Conservation (phyloP, 2,888 invertebrate species). For the Hyalella azteca region DNA sequence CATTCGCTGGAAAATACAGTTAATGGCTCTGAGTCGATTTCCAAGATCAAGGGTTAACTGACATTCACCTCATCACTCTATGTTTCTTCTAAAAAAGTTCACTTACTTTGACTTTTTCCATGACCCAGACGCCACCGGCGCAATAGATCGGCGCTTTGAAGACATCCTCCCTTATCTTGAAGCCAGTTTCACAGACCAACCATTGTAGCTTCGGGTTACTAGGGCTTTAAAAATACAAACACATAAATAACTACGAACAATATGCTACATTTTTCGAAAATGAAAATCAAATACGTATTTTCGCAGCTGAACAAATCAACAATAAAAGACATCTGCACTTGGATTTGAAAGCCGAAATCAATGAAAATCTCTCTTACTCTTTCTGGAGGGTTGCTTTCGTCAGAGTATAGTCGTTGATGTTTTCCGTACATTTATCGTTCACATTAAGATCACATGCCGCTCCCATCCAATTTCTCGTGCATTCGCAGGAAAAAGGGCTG, state of each 20-base stretch:
- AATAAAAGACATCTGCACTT: neutral
- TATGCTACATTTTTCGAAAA: neutral
- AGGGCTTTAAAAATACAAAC: neutral
- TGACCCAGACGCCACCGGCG: conserved; percentile 29
- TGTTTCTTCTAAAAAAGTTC: neutral
- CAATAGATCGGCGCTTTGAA: conserved; percentile 7
- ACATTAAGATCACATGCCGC: neutral
- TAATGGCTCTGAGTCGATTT: neutral
- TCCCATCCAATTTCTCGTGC: conserved; percentile 6
- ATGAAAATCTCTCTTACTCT: neutral
- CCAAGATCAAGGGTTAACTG: neutral
- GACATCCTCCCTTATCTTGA: conserved; percentile 7
- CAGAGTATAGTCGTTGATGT: neutral
- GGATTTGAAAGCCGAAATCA: neutral
- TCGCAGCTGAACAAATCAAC: neutral
- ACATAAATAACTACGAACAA: neutral
- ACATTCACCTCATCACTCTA: no score
- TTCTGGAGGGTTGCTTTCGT: neutral
- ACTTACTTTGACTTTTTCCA: conserved; percentile 24
- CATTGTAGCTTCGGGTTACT: neutral
- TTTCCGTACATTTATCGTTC: neutral
- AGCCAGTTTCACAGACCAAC: conserved; percentile 6
- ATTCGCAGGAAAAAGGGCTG: neutral
- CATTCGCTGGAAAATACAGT: neutral
- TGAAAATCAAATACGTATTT: neutral